phyloP scores from a whole-genome alignment of 2,797 vertebrate species.

The Rhabdophis nuchalis region DNA sequence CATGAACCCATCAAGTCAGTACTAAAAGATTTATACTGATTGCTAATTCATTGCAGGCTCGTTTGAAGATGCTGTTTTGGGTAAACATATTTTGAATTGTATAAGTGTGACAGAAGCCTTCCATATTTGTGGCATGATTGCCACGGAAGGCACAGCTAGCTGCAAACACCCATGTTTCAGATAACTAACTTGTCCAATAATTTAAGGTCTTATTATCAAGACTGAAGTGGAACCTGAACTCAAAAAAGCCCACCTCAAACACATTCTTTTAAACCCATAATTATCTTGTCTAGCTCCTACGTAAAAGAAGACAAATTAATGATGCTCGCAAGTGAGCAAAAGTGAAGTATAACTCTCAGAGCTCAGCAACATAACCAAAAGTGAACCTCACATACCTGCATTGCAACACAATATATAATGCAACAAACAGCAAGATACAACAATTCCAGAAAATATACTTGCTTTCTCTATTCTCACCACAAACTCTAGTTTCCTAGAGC shows the following conservation, averaged over 20 bases:
- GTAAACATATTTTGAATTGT: neutral
- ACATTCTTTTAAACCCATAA: neutral
- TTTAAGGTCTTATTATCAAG: neutral
- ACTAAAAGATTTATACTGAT: neutral
- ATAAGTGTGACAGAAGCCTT: neutral
- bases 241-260: too few species aligned
- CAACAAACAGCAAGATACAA: neutral
- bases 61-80: neutral
- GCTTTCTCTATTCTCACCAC: neutral
- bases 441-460: neutral
- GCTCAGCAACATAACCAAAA: neutral
- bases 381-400: neutral
- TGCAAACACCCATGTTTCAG: neutral
- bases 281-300: neutral
- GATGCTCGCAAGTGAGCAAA: neutral
- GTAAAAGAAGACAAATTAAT: neutral
- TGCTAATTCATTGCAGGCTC: neutral
- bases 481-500: neutral
- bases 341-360: neutral
- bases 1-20: neutral
- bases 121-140: neutral
- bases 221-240: neutral
- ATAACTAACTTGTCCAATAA: neutral
- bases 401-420: neutral
- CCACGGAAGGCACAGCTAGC: neutral